phyloP scores from a whole-genome alignment of 2,888 invertebrate species.

The Rhogogaster chlorosoma region DNA sequence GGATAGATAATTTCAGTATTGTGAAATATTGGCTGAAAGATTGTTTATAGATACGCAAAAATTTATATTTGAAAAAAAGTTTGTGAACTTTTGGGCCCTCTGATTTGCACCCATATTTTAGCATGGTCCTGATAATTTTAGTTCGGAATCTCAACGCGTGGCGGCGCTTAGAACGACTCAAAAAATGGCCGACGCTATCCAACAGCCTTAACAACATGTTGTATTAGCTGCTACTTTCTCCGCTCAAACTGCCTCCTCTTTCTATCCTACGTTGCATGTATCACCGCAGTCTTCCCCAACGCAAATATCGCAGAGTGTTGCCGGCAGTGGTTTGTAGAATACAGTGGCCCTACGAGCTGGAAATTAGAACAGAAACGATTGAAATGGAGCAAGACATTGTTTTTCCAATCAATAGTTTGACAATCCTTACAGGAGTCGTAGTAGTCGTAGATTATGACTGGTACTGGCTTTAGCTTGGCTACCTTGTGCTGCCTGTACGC shows the following conservation, averaged over 20 bases:
- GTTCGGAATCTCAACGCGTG: too few species aligned
- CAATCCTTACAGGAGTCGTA: slow-evolving; percentile 92
- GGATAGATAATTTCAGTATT: too few species aligned
- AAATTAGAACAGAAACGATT: slow-evolving; percentile 23
- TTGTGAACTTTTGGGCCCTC: too few species aligned
- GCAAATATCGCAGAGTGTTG: slow-evolving; percentile 91
- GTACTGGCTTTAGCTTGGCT: slow-evolving; percentile 91
- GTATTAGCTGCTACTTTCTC: neutral
- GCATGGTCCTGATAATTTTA: too few species aligned
- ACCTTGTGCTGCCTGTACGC: slow-evolving; percentile 91
- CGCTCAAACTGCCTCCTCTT: neutral
- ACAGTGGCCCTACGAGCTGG: slow-evolving; percentile 89
- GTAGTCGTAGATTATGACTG: slow-evolving; percentile 93
- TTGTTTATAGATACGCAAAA: too few species aligned
- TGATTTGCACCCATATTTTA: too few species aligned
- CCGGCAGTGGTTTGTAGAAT: slow-evolving; percentile 87
- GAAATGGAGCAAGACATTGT: slow-evolving; percentile 1
- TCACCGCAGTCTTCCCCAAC: slow-evolving; percentile 83
- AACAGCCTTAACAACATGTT: neutral
- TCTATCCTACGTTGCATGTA: slow-evolving; percentile 74
- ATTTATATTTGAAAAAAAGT: too few species aligned
- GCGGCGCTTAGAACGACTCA: too few species aligned
- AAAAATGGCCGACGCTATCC: too few species aligned
- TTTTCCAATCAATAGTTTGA: neutral
- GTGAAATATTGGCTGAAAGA: too few species aligned